phyloP scores from a whole-genome alignment of 2,797 vertebrate genomes.

The Danio albolineatus region DNA sequence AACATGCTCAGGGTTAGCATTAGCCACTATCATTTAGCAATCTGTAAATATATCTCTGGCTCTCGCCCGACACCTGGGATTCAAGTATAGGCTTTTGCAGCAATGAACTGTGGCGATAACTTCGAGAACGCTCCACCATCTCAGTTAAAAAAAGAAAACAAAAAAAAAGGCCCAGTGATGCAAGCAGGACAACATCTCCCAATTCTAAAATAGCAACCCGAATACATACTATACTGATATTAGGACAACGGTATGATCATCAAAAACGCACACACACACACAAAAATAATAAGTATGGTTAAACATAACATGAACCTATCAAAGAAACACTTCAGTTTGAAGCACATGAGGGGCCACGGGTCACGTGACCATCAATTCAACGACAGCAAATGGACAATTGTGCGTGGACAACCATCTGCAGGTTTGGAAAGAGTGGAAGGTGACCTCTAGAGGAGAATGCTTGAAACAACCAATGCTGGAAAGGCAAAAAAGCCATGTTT shows the following conservation, averaged over 20 bases:
- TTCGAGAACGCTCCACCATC: conserved; percentile 3
- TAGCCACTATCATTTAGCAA: conserved; percentile 13
- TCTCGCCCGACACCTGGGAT: neutral
- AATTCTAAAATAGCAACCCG: conserved; percentile 36
- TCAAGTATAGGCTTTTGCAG: conserved; percentile 37
- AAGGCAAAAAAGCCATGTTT: neutral
- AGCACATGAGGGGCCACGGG: conserved; percentile 53
- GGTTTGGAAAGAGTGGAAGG: conserved; percentile 33
- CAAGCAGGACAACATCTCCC: conserved; percentile 39
- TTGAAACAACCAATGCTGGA: conserved; percentile 33
- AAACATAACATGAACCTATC: conserved; percentile 37
- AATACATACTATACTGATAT: conserved; percentile 26
- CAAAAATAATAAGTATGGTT: conserved; percentile 34
- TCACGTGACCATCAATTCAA: conserved; percentile 27
- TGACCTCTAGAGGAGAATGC: conserved; percentile 59
- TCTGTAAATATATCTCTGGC: conserved; percentile 9
- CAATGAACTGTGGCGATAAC: conserved; percentile 10
- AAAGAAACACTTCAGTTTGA: conserved; percentile 63
- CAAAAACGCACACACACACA: conserved; percentile 13
- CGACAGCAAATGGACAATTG: conserved; percentile 48
- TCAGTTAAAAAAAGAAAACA: conserved; percentile 2
- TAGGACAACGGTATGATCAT: conserved; percentile 35
- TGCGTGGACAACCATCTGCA: conserved; percentile 40
- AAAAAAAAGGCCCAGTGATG: conserved; percentile 27
- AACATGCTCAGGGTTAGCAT: conserved; percentile 36